Evolutionary conservation across 2,797 vertebrate species (phyloP), one percentile per base, ranked within the genome.

Genomic region (Sarcoramphus papa): DNA sequence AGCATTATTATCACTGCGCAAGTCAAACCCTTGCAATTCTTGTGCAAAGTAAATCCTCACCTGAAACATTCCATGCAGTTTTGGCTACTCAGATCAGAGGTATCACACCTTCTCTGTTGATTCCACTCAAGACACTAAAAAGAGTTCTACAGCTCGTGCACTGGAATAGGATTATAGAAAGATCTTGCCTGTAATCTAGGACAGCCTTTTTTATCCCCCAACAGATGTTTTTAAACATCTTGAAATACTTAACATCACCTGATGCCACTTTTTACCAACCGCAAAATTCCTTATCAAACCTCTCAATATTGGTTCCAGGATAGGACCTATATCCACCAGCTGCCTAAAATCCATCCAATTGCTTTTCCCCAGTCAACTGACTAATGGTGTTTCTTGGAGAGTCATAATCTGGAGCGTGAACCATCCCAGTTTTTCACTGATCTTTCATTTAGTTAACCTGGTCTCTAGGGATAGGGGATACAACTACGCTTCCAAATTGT

Each of bases 401-500:
- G 10, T 41, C 47, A 85, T 15, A 9, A 28, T 2, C 10, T 62
- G 40, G 25, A 85, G 2, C 1, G 1, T 28, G 22, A 59, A 25
- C 30, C 35, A 77, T 14, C n/a, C 31, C 31, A 72, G 5, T 60
- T 57, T 79, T 67, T 14, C 53, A 70, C 13, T 20, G 22, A 60
- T 27, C 8, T 76, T 68, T 72, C 24, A 31, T 54, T 82, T 27
- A 85, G 17, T 43, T 75, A n/a, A 72, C 33, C 18, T 21, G 6
- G 40, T 72, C n/a, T 59, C 53, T 33, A 63, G 12, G 9, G 27
- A 78, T 14, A 6, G 8, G 6, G n/a, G 27, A 53, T n/a, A 82
- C 10, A 73, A 76, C 28, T 40, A 19, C 0, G 0, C 2, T 84
- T 28, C 22, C 50, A 40, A 33, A 6, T 27, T 45, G 28, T 41